These are phyloP conservation scores for Stichodactyla helianthus DNA, from an alignment of 64 coral and sea anemone genomes.

Conservation along the genomic window DNA sequence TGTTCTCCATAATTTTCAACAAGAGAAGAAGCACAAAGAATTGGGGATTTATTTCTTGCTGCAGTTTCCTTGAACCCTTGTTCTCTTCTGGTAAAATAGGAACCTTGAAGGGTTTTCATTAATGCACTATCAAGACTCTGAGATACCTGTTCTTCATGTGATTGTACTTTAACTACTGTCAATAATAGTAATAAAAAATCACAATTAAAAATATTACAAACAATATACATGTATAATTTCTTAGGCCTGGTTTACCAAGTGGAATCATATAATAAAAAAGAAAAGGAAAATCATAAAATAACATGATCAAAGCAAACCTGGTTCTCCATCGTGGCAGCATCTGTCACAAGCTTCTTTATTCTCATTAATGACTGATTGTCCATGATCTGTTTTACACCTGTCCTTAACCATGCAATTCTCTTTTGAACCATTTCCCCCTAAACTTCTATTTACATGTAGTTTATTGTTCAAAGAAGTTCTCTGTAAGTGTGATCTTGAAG, in stretches of 20 bases:
- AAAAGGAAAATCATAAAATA: no score
- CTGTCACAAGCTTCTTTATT: not conserved
- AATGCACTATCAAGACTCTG: slow-evolving; percentile 77
- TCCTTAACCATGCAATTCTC: not conserved
- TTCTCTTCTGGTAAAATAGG: slow-evolving; percentile 5
- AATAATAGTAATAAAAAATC: no score
- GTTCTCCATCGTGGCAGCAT: not conserved
- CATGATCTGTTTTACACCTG: not conserved
- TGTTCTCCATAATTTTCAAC: not conserved
- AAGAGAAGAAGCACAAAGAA: not conserved
- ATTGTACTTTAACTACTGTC: not conserved
- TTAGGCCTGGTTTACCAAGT: no score
- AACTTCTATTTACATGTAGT: not conserved
- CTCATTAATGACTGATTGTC: not conserved
- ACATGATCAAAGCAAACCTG: not conserved
- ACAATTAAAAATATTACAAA: no score
- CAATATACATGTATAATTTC: no score
- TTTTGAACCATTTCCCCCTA: not conserved
- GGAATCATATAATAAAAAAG: no score
- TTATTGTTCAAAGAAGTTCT: not conserved
- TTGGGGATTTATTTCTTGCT: not conserved
- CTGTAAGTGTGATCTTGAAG: slow-evolving; percentile 1
- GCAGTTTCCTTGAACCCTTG: not conserved
- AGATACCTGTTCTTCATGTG: slow-evolving; percentile 72
- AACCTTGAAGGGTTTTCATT: slow-evolving; percentile 55